Base-by-base conservation (phyloP, 2,888 invertebrate species). In the Lithophane ornitopus region DNA sequence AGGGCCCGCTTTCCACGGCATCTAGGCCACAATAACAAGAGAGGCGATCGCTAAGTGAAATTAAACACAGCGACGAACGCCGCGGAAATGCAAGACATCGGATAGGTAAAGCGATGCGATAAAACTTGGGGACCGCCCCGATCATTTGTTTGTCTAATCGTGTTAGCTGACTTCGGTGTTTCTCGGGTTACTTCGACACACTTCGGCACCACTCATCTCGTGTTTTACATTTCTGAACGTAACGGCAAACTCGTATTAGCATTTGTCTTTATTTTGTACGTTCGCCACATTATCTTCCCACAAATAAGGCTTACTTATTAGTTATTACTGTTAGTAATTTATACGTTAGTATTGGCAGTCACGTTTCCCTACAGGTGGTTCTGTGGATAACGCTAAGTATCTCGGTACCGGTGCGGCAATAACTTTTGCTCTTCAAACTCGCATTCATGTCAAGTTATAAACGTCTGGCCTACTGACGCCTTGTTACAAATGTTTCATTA, bases 21-120 rank as follows among this genome's bases (percentile, higher is more conserved):
- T 92, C 92, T 93, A 90, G 94, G 94, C 85, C 94, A 91, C 89
- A 91, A 93, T 92, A 93, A 94, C 94, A 93, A 90, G 90, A 90
- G 89, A 89, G 87, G 76, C 90, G 91, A 91, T 90, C 87, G 84
- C 90, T 90, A 91, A 91, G 91, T 92, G 91, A 92, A 91, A 91
- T 91, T 91, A 91, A 92, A 91, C 89, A 91, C 85, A 84, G 74
- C 76, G 72, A 80, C 85, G 89, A 76, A 86, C 88, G 84, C 81
- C 70, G 65, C 88, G 87, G 88, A 91, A 90, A 89, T 89, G 87
- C 88, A 89, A 68, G 78, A 80, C 74, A 80, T 78, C 76, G 77
- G 74, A 78, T 75, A 70, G 73, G 76, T 79, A 86, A 82, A 58
- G 59, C 62, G 80, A 85, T 76, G 74, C 81, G 79, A 82, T 86